Base-by-base conservation (phyloP, 2,888 invertebrate genomes). In the Drosophila fulvimacula region DNA sequence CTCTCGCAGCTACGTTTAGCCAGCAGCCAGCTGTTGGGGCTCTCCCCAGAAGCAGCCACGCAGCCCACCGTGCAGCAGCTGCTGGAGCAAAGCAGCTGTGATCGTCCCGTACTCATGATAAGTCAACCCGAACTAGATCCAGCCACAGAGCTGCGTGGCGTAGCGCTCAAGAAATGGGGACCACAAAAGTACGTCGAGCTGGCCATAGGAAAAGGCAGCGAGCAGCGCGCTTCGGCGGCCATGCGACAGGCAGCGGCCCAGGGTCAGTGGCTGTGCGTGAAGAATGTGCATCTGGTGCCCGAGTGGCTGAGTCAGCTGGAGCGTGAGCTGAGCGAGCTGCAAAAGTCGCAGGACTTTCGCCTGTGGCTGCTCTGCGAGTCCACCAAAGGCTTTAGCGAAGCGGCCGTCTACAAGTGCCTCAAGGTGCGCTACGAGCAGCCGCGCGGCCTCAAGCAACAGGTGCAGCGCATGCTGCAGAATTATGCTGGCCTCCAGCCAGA, bases 81-180 rank as follows among this genome's bases (percentile, higher is more conserved):
- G 30, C 83, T 87, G 13, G 91, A 92, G 27, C 92, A 92, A 62
- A 91, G 90, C 69, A 88, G 88, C 55, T 75, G 84, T 11, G 88
- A 89, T 0, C 96, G 96, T 82, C 97, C 98, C 0, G 95, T 97
- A 59, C 93, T 99, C 51, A 93, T 99, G 80, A 94, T 99, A 56
- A 95, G 97, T 42, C 96, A 97, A 58, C 95, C 97, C 27, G 99
- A 98, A 32, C 96, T 96, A 39, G 99, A 99, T 93, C 98, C 98
- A 21, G 96, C 98, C 0, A 94, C 95, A 24, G 97, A 98, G 91
- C 93, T 98, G 11, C 93, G 94, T 66, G 94, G 95, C 52, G 92
- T 96, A 42, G 96, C 96, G 0, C 88, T 93, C 13, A 93, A 92
- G 66, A 91, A 90, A 60, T 84, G 91, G 44, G 93, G 92, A 17